phyloP scores from a whole-genome alignment of 2,888 invertebrate genomes.

The Silvanus unidentatus region DNA sequence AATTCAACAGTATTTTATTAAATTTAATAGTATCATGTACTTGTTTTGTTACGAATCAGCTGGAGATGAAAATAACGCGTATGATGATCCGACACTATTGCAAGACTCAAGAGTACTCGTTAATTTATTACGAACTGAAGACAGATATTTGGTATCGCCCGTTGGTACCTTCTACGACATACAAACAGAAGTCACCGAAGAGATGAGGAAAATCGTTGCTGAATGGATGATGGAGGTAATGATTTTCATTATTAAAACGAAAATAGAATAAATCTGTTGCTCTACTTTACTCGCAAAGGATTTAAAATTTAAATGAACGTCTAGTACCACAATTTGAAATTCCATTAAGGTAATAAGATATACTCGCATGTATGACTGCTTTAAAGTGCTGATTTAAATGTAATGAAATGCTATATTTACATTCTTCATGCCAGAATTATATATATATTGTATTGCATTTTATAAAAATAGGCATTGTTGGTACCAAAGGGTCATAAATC shows the following conservation, averaged over 20 bases:
- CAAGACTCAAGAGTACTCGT: slow-evolving; percentile 65
- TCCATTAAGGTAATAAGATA: slow-evolving; percentile 5
- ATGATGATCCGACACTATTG: slow-evolving; percentile 67
- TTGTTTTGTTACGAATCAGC: slow-evolving; percentile 42
- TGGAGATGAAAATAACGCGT: slow-evolving; percentile 39
- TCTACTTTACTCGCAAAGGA: background rate
- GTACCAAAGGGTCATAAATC: no score
- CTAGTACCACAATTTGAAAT: background rate
- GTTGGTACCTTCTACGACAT: slow-evolving; percentile 68
- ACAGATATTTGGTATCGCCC: slow-evolving; percentile 66
- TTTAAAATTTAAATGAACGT: slow-evolving; percentile 5
- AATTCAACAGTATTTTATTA: background rate
- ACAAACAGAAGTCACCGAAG: slow-evolving; percentile 82
- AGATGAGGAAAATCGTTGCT: slow-evolving; percentile 87
- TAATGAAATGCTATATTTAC: no score
- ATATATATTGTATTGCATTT: no score
- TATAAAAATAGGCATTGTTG: no score
- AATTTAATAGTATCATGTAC: slow-evolving; percentile 32
- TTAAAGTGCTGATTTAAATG: no score
- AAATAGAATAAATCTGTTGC: background rate
- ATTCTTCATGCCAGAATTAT: no score
- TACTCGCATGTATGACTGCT: no score
- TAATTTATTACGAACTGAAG: slow-evolving; percentile 80
- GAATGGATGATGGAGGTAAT: slow-evolving; percentile 97
- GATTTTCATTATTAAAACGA: slow-evolving; percentile 11